A percentile compares a stretch with the other conserved stretches of the same genome.
phyloP scores from a whole-genome alignment of 1,140 invertebrate genomes.

The Lithobius niger region DNA sequence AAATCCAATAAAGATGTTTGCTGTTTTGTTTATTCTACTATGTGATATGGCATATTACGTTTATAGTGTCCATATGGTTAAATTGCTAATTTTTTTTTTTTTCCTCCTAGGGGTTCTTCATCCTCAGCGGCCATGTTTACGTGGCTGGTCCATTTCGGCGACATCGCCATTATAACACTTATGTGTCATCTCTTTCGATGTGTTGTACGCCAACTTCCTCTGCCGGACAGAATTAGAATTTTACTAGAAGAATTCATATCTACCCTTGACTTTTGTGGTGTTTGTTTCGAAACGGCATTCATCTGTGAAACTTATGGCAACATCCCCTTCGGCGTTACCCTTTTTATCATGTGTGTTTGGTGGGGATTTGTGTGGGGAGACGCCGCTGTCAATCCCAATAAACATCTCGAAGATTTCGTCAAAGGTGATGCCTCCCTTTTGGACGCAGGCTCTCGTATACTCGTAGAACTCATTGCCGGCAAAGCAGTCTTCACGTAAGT shows the following conservation, averaged over 20 bases:
- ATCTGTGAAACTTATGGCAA: constrained; percentile 76
- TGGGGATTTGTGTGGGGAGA: constrained; percentile 63
- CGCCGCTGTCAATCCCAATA: constrained; percentile 66
- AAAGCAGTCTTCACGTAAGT: no score
- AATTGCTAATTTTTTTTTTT: no score
- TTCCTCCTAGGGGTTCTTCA: background rate
- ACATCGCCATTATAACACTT: background rate
- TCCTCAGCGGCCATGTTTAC: background rate
- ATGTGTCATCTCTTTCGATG: background rate
- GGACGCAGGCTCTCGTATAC: no score
- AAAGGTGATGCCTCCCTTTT: constrained; percentile 46
- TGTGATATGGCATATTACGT: no score
- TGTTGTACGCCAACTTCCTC: background rate
- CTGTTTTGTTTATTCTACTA: no score
- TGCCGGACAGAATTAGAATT: background rate
- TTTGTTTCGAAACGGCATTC: constrained; percentile 60
- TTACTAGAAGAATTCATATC: constrained; percentile 46
- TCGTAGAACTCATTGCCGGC: no score
- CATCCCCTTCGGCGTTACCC: constrained; percentile 53
- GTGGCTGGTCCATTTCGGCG: background rate
- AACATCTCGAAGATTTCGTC: constrained; percentile 58
- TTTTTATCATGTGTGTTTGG: constrained; percentile 65
- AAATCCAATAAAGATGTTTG: no score
- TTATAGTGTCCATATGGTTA: no score
- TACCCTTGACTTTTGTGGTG: constrained; percentile 61